Conservation (phyloP, 2,797 vertebrate species). For the Eospalax fontanierii region DNA sequence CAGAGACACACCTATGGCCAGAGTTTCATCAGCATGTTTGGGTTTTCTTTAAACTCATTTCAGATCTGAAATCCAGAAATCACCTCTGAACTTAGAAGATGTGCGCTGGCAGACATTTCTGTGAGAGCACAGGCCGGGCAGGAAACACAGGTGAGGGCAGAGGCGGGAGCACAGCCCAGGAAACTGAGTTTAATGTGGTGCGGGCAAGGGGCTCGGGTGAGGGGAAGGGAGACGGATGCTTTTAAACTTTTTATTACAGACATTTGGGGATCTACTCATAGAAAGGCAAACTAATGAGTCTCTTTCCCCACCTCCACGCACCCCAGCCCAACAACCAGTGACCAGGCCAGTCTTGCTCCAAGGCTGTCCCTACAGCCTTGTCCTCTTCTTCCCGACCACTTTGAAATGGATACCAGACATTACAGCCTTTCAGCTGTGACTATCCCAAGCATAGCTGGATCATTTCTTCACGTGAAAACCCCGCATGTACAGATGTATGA, state of each 20-base stretch:
- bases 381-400: not conserved
- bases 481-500: not conserved
- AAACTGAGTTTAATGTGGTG: fast-evolving
- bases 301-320: not conserved
- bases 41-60: slow-evolving; percentile 64
- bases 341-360: not conserved
- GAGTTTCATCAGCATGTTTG: slow-evolving; percentile 48
- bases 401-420: not conserved
- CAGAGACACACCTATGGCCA: not conserved
- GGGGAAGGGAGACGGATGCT: not conserved
- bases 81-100: not conserved
- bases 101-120: too few species aligned
- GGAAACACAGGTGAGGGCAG: not conserved
- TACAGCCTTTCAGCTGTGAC: not conserved
- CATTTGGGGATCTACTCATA: not conserved
- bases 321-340: not conserved
- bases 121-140: too few species aligned
- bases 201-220: not conserved
- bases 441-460: not conserved
- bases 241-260: not conserved
- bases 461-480: not conserved
- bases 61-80: slow-evolving; percentile 56
- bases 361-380: not conserved
- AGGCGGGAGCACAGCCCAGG: not conserved
- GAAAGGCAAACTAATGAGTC: not conserved